phyloP scores from a whole-genome alignment of 1,140 invertebrate genomes.

The Dendroctonus ponderosae region DNA sequence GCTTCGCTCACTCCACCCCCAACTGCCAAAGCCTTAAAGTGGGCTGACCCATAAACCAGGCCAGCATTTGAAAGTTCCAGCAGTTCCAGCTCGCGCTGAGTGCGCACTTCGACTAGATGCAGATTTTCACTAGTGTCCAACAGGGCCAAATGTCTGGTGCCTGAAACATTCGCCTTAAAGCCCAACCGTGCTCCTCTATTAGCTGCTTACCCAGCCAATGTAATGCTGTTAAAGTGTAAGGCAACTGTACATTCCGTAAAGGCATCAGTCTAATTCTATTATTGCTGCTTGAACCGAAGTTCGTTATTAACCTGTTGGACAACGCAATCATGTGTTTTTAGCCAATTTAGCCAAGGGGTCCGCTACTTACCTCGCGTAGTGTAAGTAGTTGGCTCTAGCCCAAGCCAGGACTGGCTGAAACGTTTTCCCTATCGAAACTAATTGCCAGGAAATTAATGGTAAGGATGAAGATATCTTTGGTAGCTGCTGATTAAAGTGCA shows the following conservation, averaged over 20 bases:
- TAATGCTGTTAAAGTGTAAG: constrained; percentile 69
- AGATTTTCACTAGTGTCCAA: constrained; percentile 84
- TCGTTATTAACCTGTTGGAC: constrained; percentile 29
- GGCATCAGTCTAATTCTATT: constrained; percentile 61
- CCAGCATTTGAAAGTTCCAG: constrained; percentile 80
- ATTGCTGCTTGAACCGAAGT: constrained; percentile 40
- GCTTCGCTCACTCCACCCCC: constrained; percentile 64
- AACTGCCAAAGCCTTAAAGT: constrained; percentile 86
- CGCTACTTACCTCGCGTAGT: constrained; percentile 68
- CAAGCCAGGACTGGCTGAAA: constrained; percentile 83
- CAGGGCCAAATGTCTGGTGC: constrained; percentile 78
- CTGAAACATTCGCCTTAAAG: constrained; percentile 46
- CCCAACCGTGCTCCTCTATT: not conserved
- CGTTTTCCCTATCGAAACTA: constrained; percentile 75
- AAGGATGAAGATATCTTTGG: constrained; percentile 66
- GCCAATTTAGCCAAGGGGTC: not conserved
- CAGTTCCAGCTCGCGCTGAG: constrained; percentile 79
- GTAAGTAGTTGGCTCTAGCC: constrained; percentile 73
- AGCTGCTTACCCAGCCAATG: constrained; percentile 79
- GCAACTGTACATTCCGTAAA: constrained; percentile 66
- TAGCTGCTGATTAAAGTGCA: constrained; percentile 52
- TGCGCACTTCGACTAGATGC: constrained; percentile 85
- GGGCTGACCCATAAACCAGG: constrained; percentile 87
- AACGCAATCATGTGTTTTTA: not conserved
- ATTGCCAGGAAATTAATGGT: constrained; percentile 89